Conservation (phyloP, 2,888 invertebrate species). For the Chirona hameri region DNA sequence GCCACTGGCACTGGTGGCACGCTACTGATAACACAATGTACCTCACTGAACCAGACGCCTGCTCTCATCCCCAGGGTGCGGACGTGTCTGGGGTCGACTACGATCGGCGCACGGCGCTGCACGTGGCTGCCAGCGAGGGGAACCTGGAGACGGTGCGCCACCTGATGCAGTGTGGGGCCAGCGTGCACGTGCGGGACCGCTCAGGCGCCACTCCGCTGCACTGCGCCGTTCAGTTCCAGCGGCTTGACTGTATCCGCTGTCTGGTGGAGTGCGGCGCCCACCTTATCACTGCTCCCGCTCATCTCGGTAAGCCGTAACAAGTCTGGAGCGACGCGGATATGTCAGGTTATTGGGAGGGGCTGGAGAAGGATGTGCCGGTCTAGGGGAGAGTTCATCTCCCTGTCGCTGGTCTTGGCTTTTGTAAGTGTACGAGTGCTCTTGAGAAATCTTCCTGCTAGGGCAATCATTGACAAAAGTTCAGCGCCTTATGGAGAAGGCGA, state of each 20-base stretch:
- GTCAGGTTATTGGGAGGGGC: no score
- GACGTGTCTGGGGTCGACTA: conserved; percentile 68
- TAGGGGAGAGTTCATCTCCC: no score
- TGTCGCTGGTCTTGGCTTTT: no score
- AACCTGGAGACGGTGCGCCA: conserved; percentile 64
- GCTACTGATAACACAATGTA: no score
- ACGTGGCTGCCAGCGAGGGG: conserved; percentile 72
- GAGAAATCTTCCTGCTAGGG: no score
- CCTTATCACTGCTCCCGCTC: conserved; percentile 46
- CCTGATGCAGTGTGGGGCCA: conserved; percentile 72
- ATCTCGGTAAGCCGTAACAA: background rate
- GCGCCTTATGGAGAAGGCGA: no score
- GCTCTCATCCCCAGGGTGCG: conserved; percentile 56
- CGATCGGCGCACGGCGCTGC: conserved; percentile 73
- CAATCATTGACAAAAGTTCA: no score
- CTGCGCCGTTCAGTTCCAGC: conserved; percentile 64
- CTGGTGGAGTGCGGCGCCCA: conserved; percentile 73
- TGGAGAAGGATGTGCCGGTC: no score
- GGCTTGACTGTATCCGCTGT: conserved; percentile 57
- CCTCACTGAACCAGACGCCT: no score
- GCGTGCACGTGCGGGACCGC: conserved; percentile 65
- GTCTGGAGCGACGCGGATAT: no score
- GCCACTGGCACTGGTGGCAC: no score
- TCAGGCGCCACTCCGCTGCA: conserved; percentile 66
- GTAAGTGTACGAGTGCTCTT: no score